Conservation (phyloP, 2,888 invertebrate species). For the Megalurothrips usitatus region DNA sequence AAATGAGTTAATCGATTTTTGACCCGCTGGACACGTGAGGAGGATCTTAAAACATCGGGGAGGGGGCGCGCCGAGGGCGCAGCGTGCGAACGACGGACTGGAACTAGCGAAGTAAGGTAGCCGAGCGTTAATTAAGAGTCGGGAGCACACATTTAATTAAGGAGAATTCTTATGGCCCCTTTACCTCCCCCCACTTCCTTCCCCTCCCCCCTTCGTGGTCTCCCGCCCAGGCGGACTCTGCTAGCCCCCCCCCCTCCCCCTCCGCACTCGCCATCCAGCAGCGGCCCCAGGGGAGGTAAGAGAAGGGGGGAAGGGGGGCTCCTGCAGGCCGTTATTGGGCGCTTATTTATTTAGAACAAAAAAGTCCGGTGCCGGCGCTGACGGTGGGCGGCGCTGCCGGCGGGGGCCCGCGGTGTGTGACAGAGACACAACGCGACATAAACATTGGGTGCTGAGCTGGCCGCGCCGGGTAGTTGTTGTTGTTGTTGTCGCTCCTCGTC, state of each 20-base stretch:
- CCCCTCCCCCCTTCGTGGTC: neutral
- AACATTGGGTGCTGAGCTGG: no score
- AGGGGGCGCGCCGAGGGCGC: no score
- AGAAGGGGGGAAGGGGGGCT: no score
- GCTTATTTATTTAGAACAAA: constrained; percentile 15
- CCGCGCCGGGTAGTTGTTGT: no score
- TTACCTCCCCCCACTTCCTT: neutral
- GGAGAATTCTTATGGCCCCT: constrained; percentile 26
- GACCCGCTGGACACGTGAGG: no score
- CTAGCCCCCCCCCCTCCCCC: neutral
- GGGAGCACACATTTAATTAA: constrained; percentile 25
- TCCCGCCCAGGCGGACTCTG: neutral
- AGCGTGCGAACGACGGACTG: neutral
- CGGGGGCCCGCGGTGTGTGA: no score
- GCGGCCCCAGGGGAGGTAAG: neutral
- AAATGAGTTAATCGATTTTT: no score
- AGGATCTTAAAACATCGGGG: no score
- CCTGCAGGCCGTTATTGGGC: neutral
- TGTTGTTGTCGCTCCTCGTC: no score
- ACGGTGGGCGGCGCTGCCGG: no score
- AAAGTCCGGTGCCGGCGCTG: neutral
- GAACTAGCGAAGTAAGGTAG: neutral
- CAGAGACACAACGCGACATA: no score
- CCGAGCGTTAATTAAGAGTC: constrained; percentile 22
- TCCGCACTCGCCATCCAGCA: neutral